Conservation (phyloP, 2,797 vertebrate species). For the Anguilla obscura region DNA sequence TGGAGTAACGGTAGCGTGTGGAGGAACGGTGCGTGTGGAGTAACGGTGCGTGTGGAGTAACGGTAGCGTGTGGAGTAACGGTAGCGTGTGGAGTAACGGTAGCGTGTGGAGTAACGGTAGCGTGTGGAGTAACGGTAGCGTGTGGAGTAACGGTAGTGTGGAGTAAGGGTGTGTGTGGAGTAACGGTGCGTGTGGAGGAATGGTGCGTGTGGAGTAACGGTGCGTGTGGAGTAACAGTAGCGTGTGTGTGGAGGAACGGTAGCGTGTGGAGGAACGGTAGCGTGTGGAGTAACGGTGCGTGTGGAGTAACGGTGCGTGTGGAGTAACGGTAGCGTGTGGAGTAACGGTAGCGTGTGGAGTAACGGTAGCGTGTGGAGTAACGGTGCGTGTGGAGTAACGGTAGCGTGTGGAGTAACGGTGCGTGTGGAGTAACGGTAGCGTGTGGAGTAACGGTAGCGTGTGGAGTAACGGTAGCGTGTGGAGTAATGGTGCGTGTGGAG, state of each 20-base stretch:
- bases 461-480: not conserved
- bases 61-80: not conserved
- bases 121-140: not conserved
- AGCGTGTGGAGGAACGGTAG: no score
- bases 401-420: not conserved
- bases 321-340: not conserved
- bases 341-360: not conserved
- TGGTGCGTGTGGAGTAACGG: not conserved
- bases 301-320: not conserved
- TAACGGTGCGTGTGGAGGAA: not conserved
- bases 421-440: not conserved
- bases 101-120: not conserved
- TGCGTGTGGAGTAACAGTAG: no score
- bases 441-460: not conserved
- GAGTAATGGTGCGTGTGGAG: not conserved
- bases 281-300: not conserved
- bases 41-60: not conserved
- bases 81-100: no score
- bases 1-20: not conserved
- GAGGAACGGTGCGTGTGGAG: not conserved
- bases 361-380: not conserved
- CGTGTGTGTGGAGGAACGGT: no score
- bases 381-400: not conserved
- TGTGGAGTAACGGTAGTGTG: no score
- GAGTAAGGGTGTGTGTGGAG: not conserved